phyloP scores from a whole-genome alignment of 2,113 vertebrate species.

The Dromas ardeola region DNA sequence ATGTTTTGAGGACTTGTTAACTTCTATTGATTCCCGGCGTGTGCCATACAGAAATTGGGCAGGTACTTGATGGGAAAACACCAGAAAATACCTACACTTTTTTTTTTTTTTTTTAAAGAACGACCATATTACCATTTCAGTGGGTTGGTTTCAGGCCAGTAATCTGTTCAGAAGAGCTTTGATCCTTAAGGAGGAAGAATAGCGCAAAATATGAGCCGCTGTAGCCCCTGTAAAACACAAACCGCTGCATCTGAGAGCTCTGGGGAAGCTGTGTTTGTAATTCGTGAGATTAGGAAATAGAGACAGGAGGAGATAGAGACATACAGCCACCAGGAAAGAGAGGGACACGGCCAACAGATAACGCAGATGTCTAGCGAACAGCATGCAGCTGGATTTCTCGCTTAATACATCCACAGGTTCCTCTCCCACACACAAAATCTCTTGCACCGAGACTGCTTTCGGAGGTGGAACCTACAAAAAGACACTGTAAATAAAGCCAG shows the following conservation, averaged over 20 bases:
- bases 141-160: conserved; percentile 77
- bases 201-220: conserved; percentile 46
- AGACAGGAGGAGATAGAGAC: background rate
- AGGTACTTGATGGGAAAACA: conserved; percentile 99
- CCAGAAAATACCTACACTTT: conserved; percentile 89
- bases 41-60: conserved; percentile 98
- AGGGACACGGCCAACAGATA: background rate
- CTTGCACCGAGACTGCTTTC: background rate
- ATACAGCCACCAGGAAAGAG: background rate
- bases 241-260: background rate
- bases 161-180: conserved; percentile 60
- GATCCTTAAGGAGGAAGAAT: conserved; percentile 28
- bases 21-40: conserved; percentile 99
- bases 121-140: conserved; percentile 82
- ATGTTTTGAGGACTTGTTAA: conserved; percentile 99
- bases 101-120: conserved; percentile 65
- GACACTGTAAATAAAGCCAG: background rate
- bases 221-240: background rate
- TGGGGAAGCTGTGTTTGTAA: background rate
- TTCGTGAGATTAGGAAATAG: background rate
- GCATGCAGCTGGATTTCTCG: background rate
- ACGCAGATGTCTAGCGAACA: background rate
- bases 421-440: background rate
- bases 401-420: background rate
- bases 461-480: background rate